phyloP scores from a whole-genome alignment of 35 echinoderm and acorn worm species.

The Lytechinus pictus region DNA sequence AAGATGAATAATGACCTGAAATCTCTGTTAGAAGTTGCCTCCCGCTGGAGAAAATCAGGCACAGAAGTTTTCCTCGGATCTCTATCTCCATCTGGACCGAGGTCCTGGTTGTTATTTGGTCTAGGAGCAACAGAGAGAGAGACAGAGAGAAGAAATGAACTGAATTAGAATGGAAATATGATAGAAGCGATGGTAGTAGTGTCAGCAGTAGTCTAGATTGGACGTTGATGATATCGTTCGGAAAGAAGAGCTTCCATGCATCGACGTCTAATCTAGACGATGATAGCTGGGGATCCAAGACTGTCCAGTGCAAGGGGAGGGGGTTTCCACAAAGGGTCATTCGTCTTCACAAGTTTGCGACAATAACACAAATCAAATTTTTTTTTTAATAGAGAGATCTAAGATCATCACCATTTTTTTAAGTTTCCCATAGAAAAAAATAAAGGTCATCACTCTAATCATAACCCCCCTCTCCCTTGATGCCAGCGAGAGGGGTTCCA shows the following conservation, averaged over 20 bases:
- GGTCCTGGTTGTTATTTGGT: constrained; percentile 61
- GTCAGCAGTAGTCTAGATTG: background rate
- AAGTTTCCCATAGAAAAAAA: no score
- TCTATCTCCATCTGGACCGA: constrained; percentile 57
- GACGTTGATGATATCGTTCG: background rate
- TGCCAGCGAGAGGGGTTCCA: no score
- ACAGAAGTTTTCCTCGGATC: constrained; percentile 60
- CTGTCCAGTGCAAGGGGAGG: no score
- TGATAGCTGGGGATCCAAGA: no score
- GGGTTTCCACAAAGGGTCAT: no score
- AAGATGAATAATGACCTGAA: constrained; percentile 79
- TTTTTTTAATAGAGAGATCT: background rate
- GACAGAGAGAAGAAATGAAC: background rate
- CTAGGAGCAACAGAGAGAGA: constrained; percentile 26
- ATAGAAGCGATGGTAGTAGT: background rate
- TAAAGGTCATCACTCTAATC: no score
- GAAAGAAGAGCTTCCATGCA: no score
- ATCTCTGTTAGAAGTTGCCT: constrained; percentile 93
- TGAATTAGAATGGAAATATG: background rate
- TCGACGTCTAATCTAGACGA: no score
- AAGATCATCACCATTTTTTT: background rate
- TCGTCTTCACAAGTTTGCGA: no score
- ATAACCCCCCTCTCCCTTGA: no score
- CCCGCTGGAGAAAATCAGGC: constrained; percentile 86
- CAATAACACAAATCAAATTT: background rate